Evolutionary conservation across 2,888 invertebrate species (phyloP).

Genomic region (Synergus itoensis): DNA sequence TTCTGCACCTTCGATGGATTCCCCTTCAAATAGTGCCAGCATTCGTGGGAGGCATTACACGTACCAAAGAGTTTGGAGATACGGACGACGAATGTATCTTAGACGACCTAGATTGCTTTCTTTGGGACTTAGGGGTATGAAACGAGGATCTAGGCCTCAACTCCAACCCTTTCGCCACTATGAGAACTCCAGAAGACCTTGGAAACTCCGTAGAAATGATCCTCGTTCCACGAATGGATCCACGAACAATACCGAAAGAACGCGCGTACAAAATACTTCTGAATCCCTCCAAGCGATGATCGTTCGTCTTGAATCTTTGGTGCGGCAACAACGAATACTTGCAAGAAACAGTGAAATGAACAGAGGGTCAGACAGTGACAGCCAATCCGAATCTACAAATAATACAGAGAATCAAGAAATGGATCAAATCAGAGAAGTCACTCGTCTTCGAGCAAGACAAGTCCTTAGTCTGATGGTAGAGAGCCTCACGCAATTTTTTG

Average conservation of each 20-base stretch:
- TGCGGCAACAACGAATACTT: conserved; percentile 63
- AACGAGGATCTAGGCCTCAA: conserved; percentile 52
- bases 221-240: conserved; percentile 54
- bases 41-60: conserved; percentile 53
- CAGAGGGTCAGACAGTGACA: conserved; percentile 50
- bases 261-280: conserved; percentile 50
- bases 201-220: conserved; percentile 54
- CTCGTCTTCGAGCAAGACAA: conserved; percentile 69
- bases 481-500: conserved; percentile 78
- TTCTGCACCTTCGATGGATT: conserved; percentile 49
- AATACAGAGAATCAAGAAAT: conserved; percentile 59
- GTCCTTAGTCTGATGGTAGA: conserved; percentile 78
- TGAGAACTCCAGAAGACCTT: conserved; percentile 52
- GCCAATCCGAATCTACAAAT: conserved; percentile 52
- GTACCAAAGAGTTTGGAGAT: conserved; percentile 58
- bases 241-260: conserved; percentile 55
- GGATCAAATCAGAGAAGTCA: conserved; percentile 63
- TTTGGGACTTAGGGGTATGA: conserved; percentile 51
- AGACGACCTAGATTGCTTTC: conserved; percentile 56
- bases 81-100: conserved; percentile 56
- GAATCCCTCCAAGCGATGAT: conserved; percentile 66
- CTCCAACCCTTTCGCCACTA: conserved; percentile 53
- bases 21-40: conserved; percentile 44
- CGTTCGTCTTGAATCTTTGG: conserved; percentile 61
- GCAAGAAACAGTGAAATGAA: conserved; percentile 52